Percentiles rank a stretch among this genome's conserved stretches.
These are phyloP conservation scores for Lottia scabra DNA, from an alignment of 2,888 invertebrate genomes.

Conservation along the genomic window DNA sequence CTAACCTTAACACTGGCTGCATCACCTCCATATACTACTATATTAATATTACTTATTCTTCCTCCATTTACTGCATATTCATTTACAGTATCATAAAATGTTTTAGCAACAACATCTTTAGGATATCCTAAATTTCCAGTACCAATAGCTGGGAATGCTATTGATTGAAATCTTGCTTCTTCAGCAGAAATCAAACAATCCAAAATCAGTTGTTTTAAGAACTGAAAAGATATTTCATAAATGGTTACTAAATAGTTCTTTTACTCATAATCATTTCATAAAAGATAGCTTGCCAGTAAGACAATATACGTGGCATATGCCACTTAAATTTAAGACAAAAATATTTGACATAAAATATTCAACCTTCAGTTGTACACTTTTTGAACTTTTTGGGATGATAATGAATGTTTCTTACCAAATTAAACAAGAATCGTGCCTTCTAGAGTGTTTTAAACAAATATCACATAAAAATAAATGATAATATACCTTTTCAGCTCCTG, in stretches of 20 bases:
- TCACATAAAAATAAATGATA: too few species aligned
- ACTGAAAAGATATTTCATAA: conserved; percentile 26
- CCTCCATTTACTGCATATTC: conserved; percentile 40
- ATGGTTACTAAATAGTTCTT: too few species aligned
- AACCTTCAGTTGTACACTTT: too few species aligned
- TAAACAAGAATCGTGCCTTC: too few species aligned
- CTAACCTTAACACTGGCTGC: conserved; percentile 39
- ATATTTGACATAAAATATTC: too few species aligned
- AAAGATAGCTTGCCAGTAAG: too few species aligned
- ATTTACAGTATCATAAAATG: conserved; percentile 45
- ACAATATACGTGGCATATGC: too few species aligned
- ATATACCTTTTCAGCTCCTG: conserved; percentile 28
- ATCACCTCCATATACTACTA: conserved; percentile 47
- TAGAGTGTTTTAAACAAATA: too few species aligned
- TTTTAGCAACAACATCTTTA: conserved; percentile 42
- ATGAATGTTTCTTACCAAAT: too few species aligned
- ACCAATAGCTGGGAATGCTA: conserved; percentile 58
- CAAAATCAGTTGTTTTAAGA: conserved; percentile 37
- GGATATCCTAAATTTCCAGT: conserved; percentile 56
- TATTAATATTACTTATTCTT: conserved; percentile 38
- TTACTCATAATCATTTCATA: too few species aligned
- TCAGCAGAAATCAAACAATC: conserved; percentile 44
- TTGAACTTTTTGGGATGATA: too few species aligned
- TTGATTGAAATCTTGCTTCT: conserved; percentile 33
- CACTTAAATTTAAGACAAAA: too few species aligned